Evolutionary conservation across 23 tunicate genomes (phyloP), one percentile per base, ranked within the genome.

Genomic region (Halocynthia roretzi): DNA sequence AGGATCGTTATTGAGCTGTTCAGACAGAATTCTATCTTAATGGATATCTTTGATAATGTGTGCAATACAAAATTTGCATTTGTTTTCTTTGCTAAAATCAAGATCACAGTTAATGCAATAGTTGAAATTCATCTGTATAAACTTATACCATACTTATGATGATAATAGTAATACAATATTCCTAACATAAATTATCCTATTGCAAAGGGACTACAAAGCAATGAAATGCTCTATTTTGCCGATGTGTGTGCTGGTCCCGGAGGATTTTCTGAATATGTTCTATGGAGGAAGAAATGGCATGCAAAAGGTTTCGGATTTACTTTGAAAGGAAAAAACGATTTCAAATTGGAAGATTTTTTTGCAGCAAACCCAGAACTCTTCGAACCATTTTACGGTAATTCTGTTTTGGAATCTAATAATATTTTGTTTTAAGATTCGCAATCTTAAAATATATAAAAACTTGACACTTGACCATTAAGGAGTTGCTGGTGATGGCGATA

Each of bases 171-270:
- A 31, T 31, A 31, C 4, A 31, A 0, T 31, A 4, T 31, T 31
- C 1, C 44, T 31, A 4, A 31, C 4, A 31, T 60, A 4, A 68
- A 19, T 17, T 20, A 12, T 22, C 4, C 20, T 18, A 48, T 51
- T 62, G 23, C 70, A 54, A 54, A 81, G 93, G 67, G 52, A 48
- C 62, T 86, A 61, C 71, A 68, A 54, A 53, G 56, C 10, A 82
- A 82, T 53, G 92, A 92, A 60, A 44, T 78, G 65, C 67, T 92
- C 22, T 92, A 92, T 62, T 92, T 92, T 77, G 98, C 98, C 51
- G 98, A 92, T 68, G 81, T 92, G 10, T 92, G 98, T 71, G 98
- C 98, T 57, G 98, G 98, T 9, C 98, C 98, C 54, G 98, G 98
- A 18, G 98, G 98, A 5, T 92, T 92, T 62, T 86, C 93, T 53